Percentiles rank a stretch among this genome's conserved stretches.
These are phyloP conservation scores for Timema podura DNA, from an alignment of 2,888 invertebrate species.

Conservation along the genomic window DNA sequence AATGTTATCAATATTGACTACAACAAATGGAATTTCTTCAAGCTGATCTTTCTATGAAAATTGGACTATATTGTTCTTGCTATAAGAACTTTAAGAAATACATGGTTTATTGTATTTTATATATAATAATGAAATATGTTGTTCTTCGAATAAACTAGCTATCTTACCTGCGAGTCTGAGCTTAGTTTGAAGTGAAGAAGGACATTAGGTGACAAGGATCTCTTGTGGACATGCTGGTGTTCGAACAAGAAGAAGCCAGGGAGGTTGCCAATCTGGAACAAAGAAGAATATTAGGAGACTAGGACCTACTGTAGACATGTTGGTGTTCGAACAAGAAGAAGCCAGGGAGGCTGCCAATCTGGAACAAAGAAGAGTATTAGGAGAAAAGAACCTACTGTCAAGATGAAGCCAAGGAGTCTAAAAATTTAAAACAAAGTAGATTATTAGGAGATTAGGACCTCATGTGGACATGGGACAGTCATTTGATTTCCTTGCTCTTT, in stretches of 20 bases:
- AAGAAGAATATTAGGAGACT: conserved; percentile 42
- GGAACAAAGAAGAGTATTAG: conserved; percentile 50
- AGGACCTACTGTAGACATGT: conserved; percentile 79
- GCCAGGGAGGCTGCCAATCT: conserved; percentile 85
- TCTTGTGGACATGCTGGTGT: conserved; percentile 78
- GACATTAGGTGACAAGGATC: conserved; percentile 73
- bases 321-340: conserved; percentile 85
- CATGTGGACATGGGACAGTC: conserved; percentile 73
- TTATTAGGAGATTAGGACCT: conserved; percentile 57
- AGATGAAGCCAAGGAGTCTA: conserved; percentile 76
- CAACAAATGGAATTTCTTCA: too few relatives aligned
- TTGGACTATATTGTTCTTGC: too few relatives aligned
- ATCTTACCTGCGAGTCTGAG: conserved; percentile 70
- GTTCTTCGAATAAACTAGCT: too few relatives aligned
- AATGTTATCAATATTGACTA: too few relatives aligned
- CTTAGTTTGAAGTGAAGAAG: conserved; percentile 73
- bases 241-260: conserved; percentile 82
- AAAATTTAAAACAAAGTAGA: conserved; percentile 74
- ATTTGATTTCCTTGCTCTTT: too few relatives aligned
- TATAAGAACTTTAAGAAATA: too few relatives aligned
- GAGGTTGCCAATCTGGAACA: conserved; percentile 84
- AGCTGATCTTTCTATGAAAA: too few relatives aligned
- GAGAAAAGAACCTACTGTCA: conserved; percentile 72
- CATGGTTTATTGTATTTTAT: too few relatives aligned
- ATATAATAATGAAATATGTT: too few relatives aligned